Base-by-base conservation (phyloP, 2,888 invertebrate genomes). In the Erynnis tages region DNA sequence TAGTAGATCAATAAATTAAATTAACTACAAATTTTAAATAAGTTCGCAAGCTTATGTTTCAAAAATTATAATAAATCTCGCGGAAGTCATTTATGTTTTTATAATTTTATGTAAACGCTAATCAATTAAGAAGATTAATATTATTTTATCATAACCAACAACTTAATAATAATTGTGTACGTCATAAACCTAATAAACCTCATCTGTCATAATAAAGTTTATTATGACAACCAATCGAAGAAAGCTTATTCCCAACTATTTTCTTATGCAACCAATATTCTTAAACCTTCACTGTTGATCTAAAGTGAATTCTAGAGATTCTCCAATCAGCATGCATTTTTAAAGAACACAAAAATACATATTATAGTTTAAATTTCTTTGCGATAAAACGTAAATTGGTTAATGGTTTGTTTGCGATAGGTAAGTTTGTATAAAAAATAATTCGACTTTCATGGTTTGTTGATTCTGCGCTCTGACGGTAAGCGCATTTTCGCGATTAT, bases 381-480 rank as follows among this genome's bases (percentile, higher is more conserved):
- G 21, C 13, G 30, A 44, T 21, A 21, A 32, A 13, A 21, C 19
- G 32, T 11, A 21, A 43, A 32, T 44, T 23, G 43, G 30, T 40
- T 40, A 32, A 32, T 23, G 43, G 30, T 40, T 40, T 30, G 44
- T 44, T 44, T 44, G 44, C 21, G 32, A 32, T 34, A n/a, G n/a
- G n/a, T n/a, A n/a, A n/a, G n/a, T n/a, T n/a, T n/a, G n/a, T n/a
- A 21, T 32, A 44, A 44, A 43, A 44, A 44, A 44, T 23, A 30
- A 44, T 32, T 32, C 32, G 4, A 30, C 17, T 32, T 44, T 44
- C 32, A 44, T 23, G 44, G 44, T 44, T 44, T 32, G 44, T 44
- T 44, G 44, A 23, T 21, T 44, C n/a, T 44, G 10, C 23, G 10
- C 1, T 13, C 11, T 8, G 21, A 34, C 16, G 40, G 40, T 40